Percentiles rank a stretch among this genome's conserved stretches.
Evolutionary conservation across 1,140 invertebrate genomes (phyloP).

Genomic region (Babylonia areolata): DNA sequence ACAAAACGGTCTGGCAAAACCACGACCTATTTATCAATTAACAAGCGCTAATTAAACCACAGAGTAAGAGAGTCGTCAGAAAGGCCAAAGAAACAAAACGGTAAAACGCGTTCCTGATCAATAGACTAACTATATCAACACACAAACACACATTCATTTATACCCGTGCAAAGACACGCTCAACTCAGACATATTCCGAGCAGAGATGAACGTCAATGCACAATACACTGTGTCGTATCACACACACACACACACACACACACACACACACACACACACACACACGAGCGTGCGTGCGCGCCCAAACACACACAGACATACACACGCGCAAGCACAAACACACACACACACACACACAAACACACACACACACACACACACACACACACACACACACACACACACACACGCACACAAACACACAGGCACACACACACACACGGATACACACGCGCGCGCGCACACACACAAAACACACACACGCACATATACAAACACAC

Average conservation of each 20-base stretch:
- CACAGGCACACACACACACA: neutral
- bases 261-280: slow-evolving; percentile 7
- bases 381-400: slow-evolving; percentile 5
- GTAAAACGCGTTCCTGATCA: neutral
- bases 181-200: neutral
- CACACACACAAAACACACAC: too few relatives aligned
- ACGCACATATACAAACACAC: too few relatives aligned
- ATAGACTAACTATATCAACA: neutral
- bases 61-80: too few relatives aligned
- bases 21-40: neutral
- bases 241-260: neutral
- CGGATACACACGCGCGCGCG: too few relatives aligned
- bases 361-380: too few relatives aligned
- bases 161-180: neutral
- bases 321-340: too few relatives aligned
- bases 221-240: neutral
- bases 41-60: neutral
- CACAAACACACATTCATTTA: neutral
- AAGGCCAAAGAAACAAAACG: too few relatives aligned
- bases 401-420: too few relatives aligned
- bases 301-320: too few relatives aligned
- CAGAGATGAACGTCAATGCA: neutral
- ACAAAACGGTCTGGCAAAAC: too few relatives aligned
- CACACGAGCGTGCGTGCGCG: neutral
- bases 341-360: too few relatives aligned